A percentile compares a stretch with the other conserved stretches of the same genome.
Conservation (phyloP, 1,140 invertebrate species). For the Caenorhabditis tropicalis region DNA sequence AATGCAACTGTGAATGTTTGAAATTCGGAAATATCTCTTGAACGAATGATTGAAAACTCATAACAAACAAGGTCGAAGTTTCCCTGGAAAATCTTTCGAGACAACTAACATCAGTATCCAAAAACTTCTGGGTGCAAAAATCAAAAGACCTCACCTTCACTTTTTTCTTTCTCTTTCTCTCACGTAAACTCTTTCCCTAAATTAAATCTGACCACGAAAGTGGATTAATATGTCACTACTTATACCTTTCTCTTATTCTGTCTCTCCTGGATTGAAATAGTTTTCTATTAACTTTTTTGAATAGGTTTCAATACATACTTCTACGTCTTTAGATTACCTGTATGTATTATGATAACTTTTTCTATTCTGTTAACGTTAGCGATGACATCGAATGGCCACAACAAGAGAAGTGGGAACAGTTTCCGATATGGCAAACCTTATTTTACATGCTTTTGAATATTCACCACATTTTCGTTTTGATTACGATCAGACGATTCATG, state of each 20-base stretch:
- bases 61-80: too few relatives aligned
- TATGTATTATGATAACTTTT: conserved; percentile 11
- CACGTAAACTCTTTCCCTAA: not conserved
- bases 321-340: not conserved
- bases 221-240: not conserved
- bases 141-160: not conserved
- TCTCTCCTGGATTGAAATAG: too few relatives aligned
- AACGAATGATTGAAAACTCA: too few relatives aligned
- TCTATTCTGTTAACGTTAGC: not conserved
- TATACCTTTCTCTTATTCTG: not conserved
- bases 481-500: not conserved
- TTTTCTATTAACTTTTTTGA: too few relatives aligned
- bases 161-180: not conserved
- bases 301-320: too few relatives aligned
- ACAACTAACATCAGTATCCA: not conserved
- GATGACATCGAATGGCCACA: not conserved
- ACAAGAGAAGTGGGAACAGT: not conserved
- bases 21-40: too few relatives aligned
- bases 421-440: not conserved
- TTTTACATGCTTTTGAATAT: conserved; percentile 14
- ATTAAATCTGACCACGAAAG: not conserved
- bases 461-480: conserved; percentile 5
- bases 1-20: too few relatives aligned
- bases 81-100: not conserved
- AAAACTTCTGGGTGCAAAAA: not conserved